Evolutionary conservation across 1,140 invertebrate genomes (phyloP), one percentile per base, ranked within the genome.

Genomic region (Sminthurides bifidus): DNA sequence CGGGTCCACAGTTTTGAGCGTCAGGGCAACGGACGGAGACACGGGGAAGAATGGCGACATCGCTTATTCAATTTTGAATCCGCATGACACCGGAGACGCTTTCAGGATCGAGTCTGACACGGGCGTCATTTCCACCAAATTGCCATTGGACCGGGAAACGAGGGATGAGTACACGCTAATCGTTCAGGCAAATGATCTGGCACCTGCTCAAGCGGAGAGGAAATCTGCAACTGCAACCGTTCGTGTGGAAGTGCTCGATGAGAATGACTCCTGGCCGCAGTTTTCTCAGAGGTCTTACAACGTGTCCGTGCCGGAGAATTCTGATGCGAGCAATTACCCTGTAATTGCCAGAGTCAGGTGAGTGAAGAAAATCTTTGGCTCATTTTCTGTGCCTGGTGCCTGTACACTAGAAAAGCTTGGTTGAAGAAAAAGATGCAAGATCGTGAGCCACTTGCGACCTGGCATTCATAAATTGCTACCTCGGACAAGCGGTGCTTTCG

Each of bases 201-300:
- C 88, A 0, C 81, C 78, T 3, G 79, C 82, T n/a, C 59, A 61
- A 0, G 75, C 79, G 3, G 75, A 71, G 6, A 75, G 87, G 58
- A 78, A 80, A 65, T 84, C 84, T 5, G 81, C 88, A 1, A 85
- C 82, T 51, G 83, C 91, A 0, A 88, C 83, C 40, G 77, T 96
- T 3, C 76, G 87, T 44, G 81, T 97, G 0, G 82, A 80, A 40
- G 93, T 58, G 31, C 50, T 53, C 0, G 56, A 53, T 68, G 91
- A 93, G 66, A 98, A 98, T 70, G 94, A 98, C 74, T 95, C 97
- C 70, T 89, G 91, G 67, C 94, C 93, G 0, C 89, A 94, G 72
- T 97, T 96, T 70, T 82, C 82, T 21, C 85, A 93, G 68, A 77
- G 84, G 30, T 87, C 87, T 0, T 95, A 96, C 68, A 83, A 83